Evolutionary conservation across 1,140 invertebrate genomes (phyloP).

Genomic region (Rhopalosiphum padi): DNA sequence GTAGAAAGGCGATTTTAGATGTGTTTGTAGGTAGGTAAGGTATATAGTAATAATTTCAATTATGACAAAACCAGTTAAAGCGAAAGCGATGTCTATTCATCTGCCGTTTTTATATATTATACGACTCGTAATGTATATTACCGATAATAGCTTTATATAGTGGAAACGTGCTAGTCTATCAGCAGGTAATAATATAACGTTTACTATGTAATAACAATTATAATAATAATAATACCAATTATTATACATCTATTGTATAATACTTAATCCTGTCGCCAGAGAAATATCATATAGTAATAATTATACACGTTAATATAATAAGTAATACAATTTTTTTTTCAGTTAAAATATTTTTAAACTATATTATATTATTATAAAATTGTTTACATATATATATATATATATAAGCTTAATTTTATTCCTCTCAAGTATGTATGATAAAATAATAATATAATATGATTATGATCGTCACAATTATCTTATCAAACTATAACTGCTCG

Average conservation of each 20-base stretch:
- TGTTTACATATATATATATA: too few relatives aligned
- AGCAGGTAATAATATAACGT: too few relatives aligned
- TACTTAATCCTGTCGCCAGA: not conserved
- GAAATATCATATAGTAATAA: not conserved
- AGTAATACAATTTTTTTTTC: too few relatives aligned
- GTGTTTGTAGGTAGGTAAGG: not conserved
- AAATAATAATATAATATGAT: not conserved
- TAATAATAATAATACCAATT: not conserved
- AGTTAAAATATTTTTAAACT: too few relatives aligned
- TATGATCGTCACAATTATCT: not conserved
- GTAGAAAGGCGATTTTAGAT: constrained; percentile 36
- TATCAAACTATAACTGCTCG: not conserved
- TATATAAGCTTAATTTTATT: not conserved
- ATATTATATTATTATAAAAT: too few relatives aligned
- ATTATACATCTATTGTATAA: not conserved
- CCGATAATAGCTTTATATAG: not conserved
- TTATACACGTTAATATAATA: not conserved
- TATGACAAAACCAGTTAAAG: constrained; percentile 38
- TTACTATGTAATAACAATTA: not conserved
- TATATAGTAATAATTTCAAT: constrained; percentile 30
- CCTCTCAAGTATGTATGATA: not conserved
- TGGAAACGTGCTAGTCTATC: not conserved
- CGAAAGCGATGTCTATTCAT: constrained; percentile 41
- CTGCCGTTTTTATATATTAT: not conserved
- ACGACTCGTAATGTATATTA: not conserved